phyloP scores from a whole-genome alignment of 2,888 invertebrate genomes.

The Neria commutata region DNA sequence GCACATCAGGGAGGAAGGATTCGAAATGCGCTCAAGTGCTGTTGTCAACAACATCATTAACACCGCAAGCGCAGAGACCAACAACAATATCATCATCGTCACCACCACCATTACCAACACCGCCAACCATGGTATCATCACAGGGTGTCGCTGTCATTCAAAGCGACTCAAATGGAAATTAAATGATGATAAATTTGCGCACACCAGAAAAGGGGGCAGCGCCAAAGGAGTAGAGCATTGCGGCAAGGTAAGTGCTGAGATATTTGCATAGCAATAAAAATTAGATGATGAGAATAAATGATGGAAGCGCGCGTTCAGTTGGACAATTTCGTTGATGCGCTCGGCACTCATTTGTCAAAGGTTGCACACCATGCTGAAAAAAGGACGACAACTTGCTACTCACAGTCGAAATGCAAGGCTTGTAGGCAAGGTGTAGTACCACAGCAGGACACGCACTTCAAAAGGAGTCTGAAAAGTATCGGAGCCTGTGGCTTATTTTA shows the following conservation, averaged over 20 bases:
- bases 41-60: constrained; percentile 53
- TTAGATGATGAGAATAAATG: not conserved
- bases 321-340: not conserved
- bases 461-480: too few relatives aligned
- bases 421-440: too few relatives aligned
- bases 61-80: constrained; percentile 36
- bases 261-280: not conserved
- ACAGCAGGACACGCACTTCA: too few relatives aligned
- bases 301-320: not conserved
- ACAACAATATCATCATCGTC: not conserved
- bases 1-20: not conserved
- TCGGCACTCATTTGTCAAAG: not conserved
- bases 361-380: too few relatives aligned
- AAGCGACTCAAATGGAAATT: constrained; percentile 41
- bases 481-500: too few relatives aligned
- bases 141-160: not conserved
- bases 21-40: constrained; percentile 10
- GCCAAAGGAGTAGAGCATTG: not conserved
- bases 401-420: too few relatives aligned
- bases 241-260: not conserved
- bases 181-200: constrained; percentile 46
- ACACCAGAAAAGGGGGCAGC: not conserved
- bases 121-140: not conserved
- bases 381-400: too few relatives aligned
- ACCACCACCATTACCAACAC: not conserved